Base-by-base conservation (phyloP, 2,797 vertebrate species). In the Pipistrellus pipistrellus region DNA sequence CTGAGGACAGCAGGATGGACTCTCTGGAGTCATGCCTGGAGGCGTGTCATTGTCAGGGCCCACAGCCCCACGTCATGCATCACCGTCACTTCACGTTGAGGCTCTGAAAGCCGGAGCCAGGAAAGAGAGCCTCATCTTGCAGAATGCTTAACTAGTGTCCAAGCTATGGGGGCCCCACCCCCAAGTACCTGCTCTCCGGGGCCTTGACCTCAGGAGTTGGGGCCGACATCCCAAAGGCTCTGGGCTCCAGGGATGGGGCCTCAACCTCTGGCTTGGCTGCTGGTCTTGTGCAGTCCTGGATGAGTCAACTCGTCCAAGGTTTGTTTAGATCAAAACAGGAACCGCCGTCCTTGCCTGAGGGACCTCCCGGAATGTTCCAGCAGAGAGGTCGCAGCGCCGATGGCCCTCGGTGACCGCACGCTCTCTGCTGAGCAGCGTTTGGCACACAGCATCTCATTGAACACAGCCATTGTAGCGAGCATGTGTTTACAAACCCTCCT, bases 1-100 rank as follows among this genome's bases (percentile, higher is more conserved):
- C 90, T 8, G 35, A 91, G 82, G 77, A 48, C 41, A 87, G 83
- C 89, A 59, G 90, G 91, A 66, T 75, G 73, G 23, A 51, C 46
- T 73, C 23, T 68, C 55, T 93, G 77, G 87, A 87, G 71, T 12
- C 3, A 0, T 48, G 64, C 93, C 85, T 32, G 32, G 85, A 48
- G 83, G 64, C 44, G 44, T 44, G 64, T 27, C 44, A 53, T 35
- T 75, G 81, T 48, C 25, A 15, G 27, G 7, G 6, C 13, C 53
- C 53, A 11, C 18, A 62, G 41, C 48, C 8, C 41, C 7, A 1
- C 25, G 53, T 32, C 84, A 27, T n/a, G 12, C 17, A 55, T 95
- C 53, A 90, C 59, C 35, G 69, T 72, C n/a, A 86, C 55, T 91
- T 77, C 86, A 88, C 2, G 35, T 77, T 0, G 1, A 90, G 72